Percentiles rank a stretch among this genome's conserved stretches.
Evolutionary conservation across 1,140 invertebrate genomes (phyloP).

Genomic region (Solenopsis fugax): DNA sequence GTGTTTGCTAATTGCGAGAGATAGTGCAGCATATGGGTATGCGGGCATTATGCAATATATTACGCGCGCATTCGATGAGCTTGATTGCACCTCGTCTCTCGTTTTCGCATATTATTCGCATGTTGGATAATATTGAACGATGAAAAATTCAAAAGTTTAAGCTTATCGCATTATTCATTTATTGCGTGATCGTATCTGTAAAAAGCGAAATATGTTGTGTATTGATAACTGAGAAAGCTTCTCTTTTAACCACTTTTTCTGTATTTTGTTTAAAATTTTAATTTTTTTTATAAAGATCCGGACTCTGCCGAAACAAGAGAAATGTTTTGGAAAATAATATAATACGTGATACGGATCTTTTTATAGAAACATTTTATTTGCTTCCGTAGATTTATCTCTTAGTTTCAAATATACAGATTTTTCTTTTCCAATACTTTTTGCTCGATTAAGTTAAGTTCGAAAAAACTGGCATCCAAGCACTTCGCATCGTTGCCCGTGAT

Average conservation of each 20-base stretch:
- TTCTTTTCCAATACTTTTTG: not conserved
- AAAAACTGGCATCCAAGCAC: not conserved
- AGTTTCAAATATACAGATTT: not conserved
- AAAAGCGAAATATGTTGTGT: not conserved
- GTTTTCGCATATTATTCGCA: not conserved
- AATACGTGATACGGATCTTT: constrained; percentile 9
- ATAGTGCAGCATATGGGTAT: not conserved
- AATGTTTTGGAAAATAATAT: not conserved
- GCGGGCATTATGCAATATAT: constrained; percentile 29
- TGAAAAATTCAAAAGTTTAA: constrained; percentile 3
- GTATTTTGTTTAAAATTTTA: not conserved
- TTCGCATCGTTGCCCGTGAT: not conserved
- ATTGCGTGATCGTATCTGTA: not conserved
- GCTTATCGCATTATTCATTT: not conserved
- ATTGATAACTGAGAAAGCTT: not conserved
- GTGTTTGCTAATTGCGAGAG: constrained; percentile 25
- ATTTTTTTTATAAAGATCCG: not conserved
- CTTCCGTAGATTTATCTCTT: not conserved
- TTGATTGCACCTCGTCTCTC: not conserved
- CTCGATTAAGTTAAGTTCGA: not conserved
- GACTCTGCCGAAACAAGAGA: not conserved
- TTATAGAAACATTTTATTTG: not conserved
- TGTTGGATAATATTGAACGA: constrained; percentile 3
- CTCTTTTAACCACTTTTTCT: not conserved
- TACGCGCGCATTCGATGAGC: not conserved